phyloP scores from a whole-genome alignment of 2,797 vertebrate genomes.

The Todus mexicanus region DNA sequence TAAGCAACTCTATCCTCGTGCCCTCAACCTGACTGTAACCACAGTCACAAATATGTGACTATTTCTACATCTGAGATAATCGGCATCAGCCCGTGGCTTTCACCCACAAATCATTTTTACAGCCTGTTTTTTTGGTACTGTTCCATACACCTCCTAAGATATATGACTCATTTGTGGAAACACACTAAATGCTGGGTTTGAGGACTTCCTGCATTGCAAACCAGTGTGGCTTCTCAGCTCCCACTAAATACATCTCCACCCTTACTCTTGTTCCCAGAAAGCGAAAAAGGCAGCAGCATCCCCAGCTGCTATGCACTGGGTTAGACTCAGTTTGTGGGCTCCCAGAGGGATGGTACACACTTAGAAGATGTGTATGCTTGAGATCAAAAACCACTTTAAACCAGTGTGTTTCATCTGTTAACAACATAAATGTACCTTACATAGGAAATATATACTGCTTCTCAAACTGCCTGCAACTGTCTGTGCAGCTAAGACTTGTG shows the following conservation, averaged over 20 bases:
- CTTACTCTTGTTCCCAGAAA: neutral
- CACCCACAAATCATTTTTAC: neutral
- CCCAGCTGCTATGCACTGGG: neutral
- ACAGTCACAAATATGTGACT: rapidly evolving
- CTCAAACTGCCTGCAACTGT: neutral
- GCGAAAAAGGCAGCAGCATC: neutral
- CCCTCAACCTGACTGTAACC: neutral
- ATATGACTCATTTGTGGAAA: neutral
- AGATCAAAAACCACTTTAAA: neutral
- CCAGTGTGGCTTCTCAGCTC: neutral
- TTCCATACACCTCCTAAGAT: neutral
- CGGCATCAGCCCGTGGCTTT: neutral
- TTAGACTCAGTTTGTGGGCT: neutral
- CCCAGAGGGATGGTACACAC: neutral
- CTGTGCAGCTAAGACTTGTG: neutral
- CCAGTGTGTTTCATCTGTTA: neutral
- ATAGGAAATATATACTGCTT: neutral
- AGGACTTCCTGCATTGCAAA: neutral
- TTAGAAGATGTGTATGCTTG: rapidly evolving
- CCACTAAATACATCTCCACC: rapidly evolving
- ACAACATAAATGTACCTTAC: neutral
- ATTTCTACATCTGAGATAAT: neutral
- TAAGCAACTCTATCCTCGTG: rapidly evolving
- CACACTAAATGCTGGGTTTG: neutral
- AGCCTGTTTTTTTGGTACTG: neutral